Conservation (phyloP, 1,140 invertebrate genomes). For the Zaprionus lachaisei region DNA sequence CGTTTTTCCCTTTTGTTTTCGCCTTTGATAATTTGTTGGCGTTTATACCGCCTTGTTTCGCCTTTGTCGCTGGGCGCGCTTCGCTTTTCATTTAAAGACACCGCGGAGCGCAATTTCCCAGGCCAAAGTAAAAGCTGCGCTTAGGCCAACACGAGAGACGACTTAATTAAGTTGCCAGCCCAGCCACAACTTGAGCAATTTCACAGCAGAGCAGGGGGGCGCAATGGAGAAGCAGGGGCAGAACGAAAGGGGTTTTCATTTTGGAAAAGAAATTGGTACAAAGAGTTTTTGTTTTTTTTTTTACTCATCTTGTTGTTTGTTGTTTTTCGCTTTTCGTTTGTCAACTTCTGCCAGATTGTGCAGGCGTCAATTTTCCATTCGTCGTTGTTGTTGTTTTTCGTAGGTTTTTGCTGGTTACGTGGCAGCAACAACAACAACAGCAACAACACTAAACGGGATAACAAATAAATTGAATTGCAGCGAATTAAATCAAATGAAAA, state of each 20-base stretch:
- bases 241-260: not conserved
- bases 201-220: not conserved
- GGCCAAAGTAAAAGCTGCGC: constrained; percentile 67
- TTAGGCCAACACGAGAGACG: constrained; percentile 47
- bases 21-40: constrained; percentile 65
- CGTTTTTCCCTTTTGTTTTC: constrained; percentile 24
- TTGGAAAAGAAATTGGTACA: constrained; percentile 19
- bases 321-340: constrained; percentile 15
- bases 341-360: constrained; percentile 30
- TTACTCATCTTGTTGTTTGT: constrained; percentile 16
- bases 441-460: constrained; percentile 9
- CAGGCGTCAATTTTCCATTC: constrained; percentile 20
- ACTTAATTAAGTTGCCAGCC: constrained; percentile 53
- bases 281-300: constrained; percentile 8
- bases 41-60: constrained; percentile 31
- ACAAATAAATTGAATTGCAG: constrained; percentile 65
- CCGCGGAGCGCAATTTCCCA: constrained; percentile 57
- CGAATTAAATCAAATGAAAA: constrained; percentile 78
- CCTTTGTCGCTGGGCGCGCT: constrained; percentile 29
- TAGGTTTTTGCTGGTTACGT: constrained; percentile 27
- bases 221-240: not conserved
- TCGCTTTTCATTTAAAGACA: constrained; percentile 62
- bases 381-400: not conserved
- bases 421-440: not conserved
- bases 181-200: constrained; percentile 31